Percentiles rank a stretch among this genome's conserved stretches.
Evolutionary conservation across 2,797 vertebrate species (phyloP).

Genomic region (Acanthurus lineatus): DNA sequence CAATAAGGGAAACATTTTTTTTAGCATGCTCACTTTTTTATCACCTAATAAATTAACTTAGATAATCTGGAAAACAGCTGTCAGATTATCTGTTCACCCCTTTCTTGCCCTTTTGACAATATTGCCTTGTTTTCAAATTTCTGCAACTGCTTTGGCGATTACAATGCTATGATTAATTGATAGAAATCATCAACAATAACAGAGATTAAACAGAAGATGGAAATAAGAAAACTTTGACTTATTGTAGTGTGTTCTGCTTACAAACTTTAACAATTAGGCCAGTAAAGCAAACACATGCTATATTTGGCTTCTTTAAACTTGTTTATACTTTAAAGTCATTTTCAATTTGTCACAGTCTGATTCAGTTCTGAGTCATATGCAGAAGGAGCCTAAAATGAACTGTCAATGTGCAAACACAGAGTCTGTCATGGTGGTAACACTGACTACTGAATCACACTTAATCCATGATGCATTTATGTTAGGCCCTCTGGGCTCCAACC

Average conservation of each 20-base stretch:
- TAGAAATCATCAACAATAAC: not conserved
- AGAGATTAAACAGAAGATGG: not conserved
- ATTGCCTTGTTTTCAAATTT: not conserved
- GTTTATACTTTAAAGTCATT: constrained; percentile 56
- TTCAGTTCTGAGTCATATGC: constrained; percentile 50
- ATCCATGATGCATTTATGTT: constrained; percentile 54
- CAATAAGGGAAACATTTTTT: not conserved
- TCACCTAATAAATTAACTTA: not conserved
- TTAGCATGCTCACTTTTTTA: not conserved
- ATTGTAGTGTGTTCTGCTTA: not conserved
- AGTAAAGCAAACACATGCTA: constrained; percentile 18
- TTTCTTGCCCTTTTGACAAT: not conserved
- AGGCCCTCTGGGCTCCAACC: constrained; percentile 29
- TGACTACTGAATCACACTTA: constrained; percentile 55
- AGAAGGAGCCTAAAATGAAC: constrained; percentile 54
- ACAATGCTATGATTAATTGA: not conserved
- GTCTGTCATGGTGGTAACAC: constrained; percentile 30
- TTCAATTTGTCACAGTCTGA: constrained; percentile 61
- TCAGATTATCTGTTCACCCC: not conserved
- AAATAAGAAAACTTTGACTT: not conserved
- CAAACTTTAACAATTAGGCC: constrained; percentile 26
- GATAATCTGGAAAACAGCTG: not conserved
- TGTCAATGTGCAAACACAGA: constrained; percentile 45
- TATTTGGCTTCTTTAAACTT: constrained; percentile 39
- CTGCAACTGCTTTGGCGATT: not conserved